Base-by-base conservation (phyloP, 2,797 vertebrate genomes). In the Pangasius sanitwongsei region DNA sequence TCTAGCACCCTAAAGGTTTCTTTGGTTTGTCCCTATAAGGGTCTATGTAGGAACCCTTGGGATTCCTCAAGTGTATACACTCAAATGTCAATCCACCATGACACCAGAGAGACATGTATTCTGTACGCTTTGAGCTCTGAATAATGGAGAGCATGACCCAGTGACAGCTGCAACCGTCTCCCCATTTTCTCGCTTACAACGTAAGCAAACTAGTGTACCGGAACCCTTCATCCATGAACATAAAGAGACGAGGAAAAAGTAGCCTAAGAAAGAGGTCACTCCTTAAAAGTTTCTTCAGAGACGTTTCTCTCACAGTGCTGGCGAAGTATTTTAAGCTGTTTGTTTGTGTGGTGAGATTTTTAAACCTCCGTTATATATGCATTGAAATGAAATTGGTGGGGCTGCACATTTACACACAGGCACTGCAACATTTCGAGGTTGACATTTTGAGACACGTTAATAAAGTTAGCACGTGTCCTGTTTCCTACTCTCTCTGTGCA, bases 121-220 rank as follows among this genome's bases (percentile, higher is more conserved):
- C 31, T 88, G 77, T 37, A 55, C 11, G 67, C 90, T 92, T 92
- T 92, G 87, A 92, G 90, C 88, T 90, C 77, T 28, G 83, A 61
- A 61, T 41, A 82, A 82, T 16, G 74, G 13, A 12, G 48, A 69
- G 74, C 59, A 63, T 44, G 57, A 69, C 37, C 34, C 44, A 83
- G 61, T 31, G 18, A 69, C 91, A 89, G 90, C 93, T 91, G 90
- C 91, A 85, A 65, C 90, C 87, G 88, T 87, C 89, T 83, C 23
- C 59, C 78, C 67, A 85, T 80, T 34, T 80, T 48, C 20, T 53
- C 53, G 28, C 87, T 61, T 82, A 80, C 48, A 53, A 20, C 15
- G 3, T 80, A 55, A 80, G 50, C 48, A 80, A 55, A 55, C 34
- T 78, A 50, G 83, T 89, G 86, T 90, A 48, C 75, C 61, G 48